These are phyloP conservation scores for Podarcis muralis DNA, from an alignment of 2,113 vertebrate genomes.

Conservation along the genomic window DNA sequence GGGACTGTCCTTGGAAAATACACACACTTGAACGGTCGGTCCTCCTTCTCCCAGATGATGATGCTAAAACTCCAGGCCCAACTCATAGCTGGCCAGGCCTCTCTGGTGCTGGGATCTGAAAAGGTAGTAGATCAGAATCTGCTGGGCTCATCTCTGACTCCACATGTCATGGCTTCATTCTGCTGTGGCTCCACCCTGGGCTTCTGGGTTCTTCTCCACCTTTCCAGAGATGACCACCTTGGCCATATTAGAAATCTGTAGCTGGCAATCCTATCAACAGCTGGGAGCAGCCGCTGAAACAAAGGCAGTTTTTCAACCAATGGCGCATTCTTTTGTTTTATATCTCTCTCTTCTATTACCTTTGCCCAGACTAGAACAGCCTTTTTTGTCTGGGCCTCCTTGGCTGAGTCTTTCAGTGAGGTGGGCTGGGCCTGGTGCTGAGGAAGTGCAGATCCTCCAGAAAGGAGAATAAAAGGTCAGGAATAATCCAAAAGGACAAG, in stretches of 20 bases:
- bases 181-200: neutral
- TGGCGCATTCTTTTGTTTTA: conserved; percentile 21
- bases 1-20: no score
- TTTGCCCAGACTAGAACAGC: conserved; percentile 38
- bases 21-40: no score
- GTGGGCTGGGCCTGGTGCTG: conserved; percentile 56
- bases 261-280: neutral
- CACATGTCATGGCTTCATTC: neutral
- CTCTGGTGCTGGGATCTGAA: neutral
- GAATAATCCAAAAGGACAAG: conserved; percentile 75
- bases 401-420: conserved; percentile 46
- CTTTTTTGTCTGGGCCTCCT: conserved; percentile 54
- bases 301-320: conserved; percentile 58
- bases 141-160: neutral
- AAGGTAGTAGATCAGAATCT: neutral
- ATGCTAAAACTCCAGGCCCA: no score
- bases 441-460: conserved; percentile 69
- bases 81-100: neutral
- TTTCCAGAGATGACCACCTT: no score
- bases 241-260: neutral
- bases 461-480: conserved; percentile 69
- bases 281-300: conserved; percentile 45
- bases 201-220: neutral
- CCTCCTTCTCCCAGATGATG: no score
- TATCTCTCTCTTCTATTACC: conserved; percentile 52